phyloP scores from a whole-genome alignment of 2,888 invertebrate species.

The Amphiduros pacificus region DNA sequence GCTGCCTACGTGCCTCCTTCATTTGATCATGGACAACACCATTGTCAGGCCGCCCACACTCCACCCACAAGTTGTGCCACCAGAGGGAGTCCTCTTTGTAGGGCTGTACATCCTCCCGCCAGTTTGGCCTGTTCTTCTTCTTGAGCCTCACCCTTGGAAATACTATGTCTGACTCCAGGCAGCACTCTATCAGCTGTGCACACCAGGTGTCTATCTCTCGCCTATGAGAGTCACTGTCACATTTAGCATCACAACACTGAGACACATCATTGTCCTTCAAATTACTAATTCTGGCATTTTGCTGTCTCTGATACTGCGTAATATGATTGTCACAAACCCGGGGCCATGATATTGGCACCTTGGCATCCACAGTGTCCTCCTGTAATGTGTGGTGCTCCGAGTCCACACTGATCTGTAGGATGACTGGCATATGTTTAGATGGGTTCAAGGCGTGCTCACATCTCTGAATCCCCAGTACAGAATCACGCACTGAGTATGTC shows the following conservation, averaged over 20 bases:
- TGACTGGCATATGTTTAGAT: background rate
- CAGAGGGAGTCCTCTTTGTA: background rate
- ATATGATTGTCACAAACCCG: too few relatives aligned
- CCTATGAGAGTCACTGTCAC: background rate
- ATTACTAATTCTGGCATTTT: background rate
- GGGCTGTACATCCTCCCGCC: background rate
- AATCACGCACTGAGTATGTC: background rate
- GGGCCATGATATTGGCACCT: too few relatives aligned
- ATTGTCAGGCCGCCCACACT: background rate
- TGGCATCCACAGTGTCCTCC: too few relatives aligned
- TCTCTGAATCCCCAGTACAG: background rate
- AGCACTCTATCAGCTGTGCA: background rate
- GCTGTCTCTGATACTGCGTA: background rate
- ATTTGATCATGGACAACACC: background rate
- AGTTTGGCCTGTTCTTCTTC: background rate
- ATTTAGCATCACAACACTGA: background rate
- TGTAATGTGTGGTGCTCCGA: too few relatives aligned
- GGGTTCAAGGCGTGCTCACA: background rate
- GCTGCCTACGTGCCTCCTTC: background rate
- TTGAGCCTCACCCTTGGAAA: constrained; percentile 1
- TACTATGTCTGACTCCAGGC: background rate
- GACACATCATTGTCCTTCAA: background rate
- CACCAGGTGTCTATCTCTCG: background rate
- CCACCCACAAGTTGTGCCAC: background rate
- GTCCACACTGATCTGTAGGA: background rate